Conservation (phyloP, 2,888 invertebrate genomes). For the Halocaridina rubra region DNA sequence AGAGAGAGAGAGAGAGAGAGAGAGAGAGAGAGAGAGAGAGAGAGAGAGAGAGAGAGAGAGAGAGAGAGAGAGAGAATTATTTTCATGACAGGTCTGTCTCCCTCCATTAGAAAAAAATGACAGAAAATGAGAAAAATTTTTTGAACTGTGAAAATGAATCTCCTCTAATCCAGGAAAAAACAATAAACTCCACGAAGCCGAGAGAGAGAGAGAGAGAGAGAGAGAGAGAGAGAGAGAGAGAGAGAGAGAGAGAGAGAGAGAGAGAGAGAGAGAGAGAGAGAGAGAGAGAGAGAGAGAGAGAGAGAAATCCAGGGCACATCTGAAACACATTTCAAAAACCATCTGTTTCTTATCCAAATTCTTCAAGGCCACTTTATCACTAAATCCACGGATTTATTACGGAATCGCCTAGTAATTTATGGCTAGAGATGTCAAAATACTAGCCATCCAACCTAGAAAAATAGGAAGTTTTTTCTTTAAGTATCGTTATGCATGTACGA, state of each 20-base stretch:
- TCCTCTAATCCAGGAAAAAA: no score
- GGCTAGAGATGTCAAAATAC: no score
- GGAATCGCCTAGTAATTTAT: no score
- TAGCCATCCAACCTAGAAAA: no score
- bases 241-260: neutral
- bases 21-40: conserved; percentile 12
- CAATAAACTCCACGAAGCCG: no score
- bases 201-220: neutral
- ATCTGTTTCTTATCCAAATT: neutral
- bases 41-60: neutral
- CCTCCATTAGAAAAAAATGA: neutral
- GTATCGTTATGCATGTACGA: no score
- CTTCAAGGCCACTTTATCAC: no score
- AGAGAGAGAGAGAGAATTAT: neutral
- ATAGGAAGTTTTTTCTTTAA: no score
- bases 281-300: neutral
- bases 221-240: neutral
- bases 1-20: neutral
- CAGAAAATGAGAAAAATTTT: neutral
- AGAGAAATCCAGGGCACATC: neutral
- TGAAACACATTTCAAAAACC: neutral
- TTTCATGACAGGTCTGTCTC: neutral
- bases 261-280: neutral
- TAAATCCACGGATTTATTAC: no score
- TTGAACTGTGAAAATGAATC: no score